phyloP scores from a whole-genome alignment of 2,888 invertebrate genomes.

The Glyphotaelius pellucidus region DNA sequence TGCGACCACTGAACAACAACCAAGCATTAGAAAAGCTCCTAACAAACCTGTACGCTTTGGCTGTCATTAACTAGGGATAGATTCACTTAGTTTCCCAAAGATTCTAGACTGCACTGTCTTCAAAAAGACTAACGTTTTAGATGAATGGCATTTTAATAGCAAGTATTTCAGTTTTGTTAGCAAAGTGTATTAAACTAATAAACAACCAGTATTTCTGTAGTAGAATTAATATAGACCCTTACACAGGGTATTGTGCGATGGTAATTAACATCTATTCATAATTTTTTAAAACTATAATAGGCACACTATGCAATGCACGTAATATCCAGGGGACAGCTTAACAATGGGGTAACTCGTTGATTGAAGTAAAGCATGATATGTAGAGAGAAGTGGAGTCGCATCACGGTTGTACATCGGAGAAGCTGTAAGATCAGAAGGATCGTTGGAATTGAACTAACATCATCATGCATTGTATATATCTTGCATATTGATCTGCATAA shows the following conservation, averaged over 20 bases:
- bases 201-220: not conserved
- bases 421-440: slow-evolving; percentile 47
- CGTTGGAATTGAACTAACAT: slow-evolving; percentile 53
- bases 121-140: slow-evolving; percentile 19
- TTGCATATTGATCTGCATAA: slow-evolving; percentile 51
- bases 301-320: not conserved
- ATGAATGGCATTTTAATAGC: not conserved
- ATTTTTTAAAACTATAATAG: not conserved
- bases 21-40: not conserved
- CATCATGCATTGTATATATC: slow-evolving; percentile 64
- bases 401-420: slow-evolving; percentile 45
- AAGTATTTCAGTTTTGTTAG: not conserved
- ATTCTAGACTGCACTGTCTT: not conserved
- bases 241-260: not conserved
- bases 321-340: not conserved
- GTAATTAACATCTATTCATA: not conserved
- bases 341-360: not conserved
- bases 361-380: not conserved
- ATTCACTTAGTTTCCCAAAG: not conserved
- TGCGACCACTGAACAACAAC: slow-evolving; percentile 24
- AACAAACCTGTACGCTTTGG: not conserved
- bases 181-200: not conserved
- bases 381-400: slow-evolving; percentile 28
- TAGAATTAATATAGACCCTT: not conserved
- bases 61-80: not conserved